Evolutionary conservation across 2,888 invertebrate species (phyloP).

Genomic region (Junonia oenone): DNA sequence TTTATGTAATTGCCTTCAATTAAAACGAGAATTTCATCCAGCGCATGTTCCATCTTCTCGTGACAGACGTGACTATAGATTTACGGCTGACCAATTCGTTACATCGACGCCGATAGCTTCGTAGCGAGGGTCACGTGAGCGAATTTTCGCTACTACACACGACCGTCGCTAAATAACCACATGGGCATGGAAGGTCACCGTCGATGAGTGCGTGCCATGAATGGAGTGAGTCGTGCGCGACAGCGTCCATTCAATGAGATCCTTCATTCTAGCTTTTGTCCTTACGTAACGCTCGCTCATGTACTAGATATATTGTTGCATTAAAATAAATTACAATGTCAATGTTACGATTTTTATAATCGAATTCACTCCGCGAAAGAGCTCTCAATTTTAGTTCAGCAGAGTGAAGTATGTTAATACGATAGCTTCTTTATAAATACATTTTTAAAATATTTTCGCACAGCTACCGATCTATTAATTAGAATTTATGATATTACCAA

Average conservation of each 20-base stretch:
- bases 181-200: slow-evolving; percentile 37
- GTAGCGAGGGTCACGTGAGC: slow-evolving; percentile 10
- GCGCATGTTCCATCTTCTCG: slow-evolving; percentile 47
- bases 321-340: slow-evolving; percentile 17
- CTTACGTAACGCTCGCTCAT: slow-evolving; percentile 46
- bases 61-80: slow-evolving; percentile 23
- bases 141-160: slow-evolving; percentile 39
- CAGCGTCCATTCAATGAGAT: slow-evolving; percentile 54
- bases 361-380: background rate
- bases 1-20: slow-evolving; percentile 75
- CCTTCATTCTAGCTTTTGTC: slow-evolving; percentile 56
- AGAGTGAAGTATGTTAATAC: background rate
- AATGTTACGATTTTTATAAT: slow-evolving; percentile 3
- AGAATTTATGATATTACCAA: slow-evolving; percentile 6
- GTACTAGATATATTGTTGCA: slow-evolving; percentile 35
- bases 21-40: slow-evolving; percentile 56
- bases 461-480: background rate
- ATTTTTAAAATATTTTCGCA: background rate
- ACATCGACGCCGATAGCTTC: slow-evolving; percentile 9
- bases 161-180: slow-evolving; percentile 42
- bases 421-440: background rate
- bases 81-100: slow-evolving; percentile 15
- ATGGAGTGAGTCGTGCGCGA: slow-evolving; percentile 49
- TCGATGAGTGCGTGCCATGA: slow-evolving; percentile 52
- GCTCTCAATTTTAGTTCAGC: background rate